Conservation (phyloP, 2,797 vertebrate species). For the Tauraco hartlaubi region DNA sequence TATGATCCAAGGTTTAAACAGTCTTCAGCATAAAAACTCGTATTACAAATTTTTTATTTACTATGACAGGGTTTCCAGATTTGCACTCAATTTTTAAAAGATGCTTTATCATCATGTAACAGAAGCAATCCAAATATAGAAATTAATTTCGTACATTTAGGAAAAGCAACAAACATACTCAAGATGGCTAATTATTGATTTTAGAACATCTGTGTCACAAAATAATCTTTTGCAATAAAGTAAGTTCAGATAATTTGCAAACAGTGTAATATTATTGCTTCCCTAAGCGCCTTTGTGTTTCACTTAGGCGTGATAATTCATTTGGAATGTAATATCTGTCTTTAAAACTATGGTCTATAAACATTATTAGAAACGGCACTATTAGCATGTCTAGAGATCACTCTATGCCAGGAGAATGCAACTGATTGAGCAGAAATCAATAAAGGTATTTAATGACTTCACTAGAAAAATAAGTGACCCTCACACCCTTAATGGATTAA, state of each 20-base stretch:
- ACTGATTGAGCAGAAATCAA: conserved; percentile 84
- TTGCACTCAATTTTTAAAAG: neutral
- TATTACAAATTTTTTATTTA: neutral
- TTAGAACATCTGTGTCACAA: conserved; percentile 1
- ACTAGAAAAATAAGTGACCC: conserved; percentile 87
- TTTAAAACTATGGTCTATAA: conserved; percentile 44
- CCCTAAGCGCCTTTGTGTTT: conserved; percentile 39
- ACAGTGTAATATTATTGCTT: neutral
- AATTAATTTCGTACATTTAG: neutral
- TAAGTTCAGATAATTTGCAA: conserved; percentile 9
- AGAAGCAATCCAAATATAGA: neutral
- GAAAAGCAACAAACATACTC: neutral
- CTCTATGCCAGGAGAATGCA: conserved; percentile 37
- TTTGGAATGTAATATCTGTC: conserved; percentile 45
- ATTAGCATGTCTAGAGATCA: conserved; percentile 61
- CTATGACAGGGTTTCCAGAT: neutral
- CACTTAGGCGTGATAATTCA: conserved; percentile 46
- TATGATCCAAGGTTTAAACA: neutral
- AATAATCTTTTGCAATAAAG: conserved; percentile 24
- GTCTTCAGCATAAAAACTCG: neutral
- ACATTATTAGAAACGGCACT: conserved; percentile 48
- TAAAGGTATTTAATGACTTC: conserved; percentile 84
- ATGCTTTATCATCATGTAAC: neutral
- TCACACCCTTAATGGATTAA: conserved; percentile 83
- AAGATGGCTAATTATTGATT: neutral